Evolutionary conservation across 2,888 invertebrate species (phyloP).

Genomic region (Idaea dimidiata): DNA sequence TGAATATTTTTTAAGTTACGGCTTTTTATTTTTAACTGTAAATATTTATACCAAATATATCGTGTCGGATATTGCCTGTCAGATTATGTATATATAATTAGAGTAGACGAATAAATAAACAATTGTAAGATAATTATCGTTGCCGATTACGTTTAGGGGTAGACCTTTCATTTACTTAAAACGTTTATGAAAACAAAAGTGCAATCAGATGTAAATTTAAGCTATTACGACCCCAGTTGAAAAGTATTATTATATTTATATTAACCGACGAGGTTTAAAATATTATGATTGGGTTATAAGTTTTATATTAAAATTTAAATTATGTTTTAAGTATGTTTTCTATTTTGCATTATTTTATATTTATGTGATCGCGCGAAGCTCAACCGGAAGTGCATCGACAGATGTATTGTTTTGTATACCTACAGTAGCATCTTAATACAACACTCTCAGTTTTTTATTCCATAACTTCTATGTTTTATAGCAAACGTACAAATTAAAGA

Average conservation of each 20-base stretch:
- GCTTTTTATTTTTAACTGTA: conserved; percentile 68
- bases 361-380: conserved; percentile 52
- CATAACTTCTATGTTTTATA: conserved; percentile 58
- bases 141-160: conserved; percentile 51
- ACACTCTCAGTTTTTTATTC: conserved; percentile 35
- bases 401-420: conserved; percentile 38
- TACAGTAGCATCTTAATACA: conserved; percentile 34
- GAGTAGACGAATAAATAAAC: conserved; percentile 42
- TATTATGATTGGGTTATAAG: conserved; percentile 79
- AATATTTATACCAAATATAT: conserved; percentile 77
- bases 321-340: conserved; percentile 76
- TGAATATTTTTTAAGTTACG: conserved; percentile 67
- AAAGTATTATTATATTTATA: conserved; percentile 81
- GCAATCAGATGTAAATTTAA: conserved; percentile 78
- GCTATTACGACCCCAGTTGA: conserved; percentile 74
- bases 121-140: conserved; percentile 58
- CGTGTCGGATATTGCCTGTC: conserved; percentile 57
- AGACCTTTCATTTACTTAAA: conserved; percentile 57
- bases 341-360: conserved; percentile 61
- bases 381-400: conserved; percentile 49
- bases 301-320: conserved; percentile 78
- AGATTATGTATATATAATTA: conserved; percentile 66
- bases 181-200: conserved; percentile 71
- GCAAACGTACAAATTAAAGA: conserved; percentile 73
- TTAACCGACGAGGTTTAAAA: conserved; percentile 77